phyloP scores from a whole-genome alignment of 1,140 invertebrate species.

The Aphaenogaster rudis region DNA sequence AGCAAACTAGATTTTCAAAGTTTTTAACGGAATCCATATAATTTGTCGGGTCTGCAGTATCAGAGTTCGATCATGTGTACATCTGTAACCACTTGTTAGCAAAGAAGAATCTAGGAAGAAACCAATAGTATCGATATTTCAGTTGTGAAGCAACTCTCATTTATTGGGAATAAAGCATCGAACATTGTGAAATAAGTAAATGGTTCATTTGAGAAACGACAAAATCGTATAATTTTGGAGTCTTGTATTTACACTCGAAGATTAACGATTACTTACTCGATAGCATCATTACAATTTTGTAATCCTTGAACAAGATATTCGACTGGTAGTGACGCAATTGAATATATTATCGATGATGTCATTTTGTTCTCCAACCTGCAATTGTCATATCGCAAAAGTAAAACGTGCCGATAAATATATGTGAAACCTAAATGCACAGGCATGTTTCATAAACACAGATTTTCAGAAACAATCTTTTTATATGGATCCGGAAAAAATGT shows the following conservation, averaged over 20 bases:
- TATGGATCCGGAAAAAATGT: neutral
- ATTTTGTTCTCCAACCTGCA: slow-evolving; percentile 30
- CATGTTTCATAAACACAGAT: neutral
- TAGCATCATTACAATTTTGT: slow-evolving; percentile 18
- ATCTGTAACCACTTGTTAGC: slow-evolving; percentile 57
- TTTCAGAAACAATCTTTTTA: neutral
- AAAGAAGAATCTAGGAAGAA: neutral
- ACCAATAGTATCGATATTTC: neutral
- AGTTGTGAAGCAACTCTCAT: neutral
- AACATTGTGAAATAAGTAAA: slow-evolving; percentile 1
- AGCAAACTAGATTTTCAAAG: neutral
- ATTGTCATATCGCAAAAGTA: neutral
- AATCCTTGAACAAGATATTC: slow-evolving; percentile 48
- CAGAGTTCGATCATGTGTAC: slow-evolving; percentile 12
- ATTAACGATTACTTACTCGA: slow-evolving; percentile 9
- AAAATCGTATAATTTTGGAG: neutral
- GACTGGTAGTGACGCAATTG: slow-evolving; percentile 49
- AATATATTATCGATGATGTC: slow-evolving; percentile 55
- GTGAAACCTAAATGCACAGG: neutral
- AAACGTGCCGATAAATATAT: slow-evolving; percentile 31
- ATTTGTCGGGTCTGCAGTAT: neutral
- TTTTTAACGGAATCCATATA: neutral
- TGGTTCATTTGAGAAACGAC: neutral
- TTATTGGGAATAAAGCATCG: slow-evolving; percentile 16
- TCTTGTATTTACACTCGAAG: slow-evolving; percentile 13